Base-by-base conservation (phyloP, 2,888 invertebrate species). In the Leptinotarsa juncta region DNA sequence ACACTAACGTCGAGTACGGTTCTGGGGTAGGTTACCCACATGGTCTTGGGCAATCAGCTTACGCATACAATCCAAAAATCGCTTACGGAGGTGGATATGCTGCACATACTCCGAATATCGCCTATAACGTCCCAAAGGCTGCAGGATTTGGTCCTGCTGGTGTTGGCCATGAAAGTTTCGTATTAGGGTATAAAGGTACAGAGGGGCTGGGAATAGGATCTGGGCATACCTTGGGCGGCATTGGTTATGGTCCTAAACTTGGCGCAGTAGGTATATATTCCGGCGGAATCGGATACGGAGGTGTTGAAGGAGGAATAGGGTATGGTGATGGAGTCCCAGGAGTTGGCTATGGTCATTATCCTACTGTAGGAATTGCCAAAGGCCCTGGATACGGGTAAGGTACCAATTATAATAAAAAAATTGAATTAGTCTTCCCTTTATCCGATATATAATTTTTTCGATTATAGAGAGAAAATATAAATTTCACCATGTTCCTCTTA, bases 311-410 rank as follows among this genome's bases (percentile, higher is more conserved):
- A 0, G 89, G 89, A 78, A 89, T 89, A 74, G 74, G 81, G n/a
- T 81, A 79, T n/a, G 78, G 70, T 7, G 65, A 51, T 16, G 53
- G 66, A 50, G 16, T 20, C 51, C 49, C 26, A n/a, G 55, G 14
- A 65, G 49, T 65, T 5, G 73, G 73, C 49, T 53, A 73, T 62
- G 67, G 55, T 12, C 78, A 76, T 12, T 66, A 69, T 26, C 75
- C 73, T 7, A 70, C 89, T 16, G 83, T 89, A 10, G 82, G 90
- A 0, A 89, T 89, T 78, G 89, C 89, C 73, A 68, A 68, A 10
- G 72, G 68, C 3, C 5, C 57, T 48, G 76, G 73, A n/a, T 74
- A 74, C 49, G 74, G 74, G 74, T 74, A 51, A 69, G 67, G 15
- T 50, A 1, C 1, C 10, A 1, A n/a, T 42, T 16, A 7, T 4